phyloP scores from a whole-genome alignment of 1,140 invertebrate species.

The Cyrtorhinus lividipennis region DNA sequence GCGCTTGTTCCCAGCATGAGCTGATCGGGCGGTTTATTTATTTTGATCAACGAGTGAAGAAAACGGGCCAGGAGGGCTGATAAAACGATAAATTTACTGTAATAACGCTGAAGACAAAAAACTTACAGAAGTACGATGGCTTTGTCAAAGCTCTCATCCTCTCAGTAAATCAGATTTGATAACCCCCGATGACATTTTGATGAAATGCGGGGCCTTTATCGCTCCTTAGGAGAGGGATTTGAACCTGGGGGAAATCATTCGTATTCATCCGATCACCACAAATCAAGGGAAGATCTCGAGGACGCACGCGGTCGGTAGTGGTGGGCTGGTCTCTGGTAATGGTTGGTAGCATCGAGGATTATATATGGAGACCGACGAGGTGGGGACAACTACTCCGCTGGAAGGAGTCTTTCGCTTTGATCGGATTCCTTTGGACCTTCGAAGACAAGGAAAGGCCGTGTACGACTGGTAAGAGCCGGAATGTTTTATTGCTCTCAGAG shows the following conservation, averaged over 20 bases:
- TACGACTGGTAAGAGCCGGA: neutral
- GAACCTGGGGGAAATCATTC: neutral
- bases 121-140: too few species aligned
- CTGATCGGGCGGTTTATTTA: too few species aligned
- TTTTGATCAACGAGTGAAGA: too few species aligned
- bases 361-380: neutral
- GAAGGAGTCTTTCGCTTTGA: neutral
- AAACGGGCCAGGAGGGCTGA: too few species aligned
- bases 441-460: neutral
- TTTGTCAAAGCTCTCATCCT: too few species aligned
- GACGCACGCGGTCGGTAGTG: too few species aligned
- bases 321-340: neutral
- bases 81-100: too few species aligned
- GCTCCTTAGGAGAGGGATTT: neutral
- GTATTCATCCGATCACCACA: neutral
- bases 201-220: neutral
- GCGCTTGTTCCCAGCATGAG: too few species aligned
- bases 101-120: too few species aligned
- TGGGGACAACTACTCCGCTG: neutral
- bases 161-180: neutral
- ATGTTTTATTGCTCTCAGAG: neutral
- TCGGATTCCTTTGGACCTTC: neutral
- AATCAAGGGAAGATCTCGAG: neutral
- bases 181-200: neutral
- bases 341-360: neutral